Evolutionary conservation across 2,113 vertebrate genomes (phyloP).

Genomic region (Eolophus roseicapilla): DNA sequence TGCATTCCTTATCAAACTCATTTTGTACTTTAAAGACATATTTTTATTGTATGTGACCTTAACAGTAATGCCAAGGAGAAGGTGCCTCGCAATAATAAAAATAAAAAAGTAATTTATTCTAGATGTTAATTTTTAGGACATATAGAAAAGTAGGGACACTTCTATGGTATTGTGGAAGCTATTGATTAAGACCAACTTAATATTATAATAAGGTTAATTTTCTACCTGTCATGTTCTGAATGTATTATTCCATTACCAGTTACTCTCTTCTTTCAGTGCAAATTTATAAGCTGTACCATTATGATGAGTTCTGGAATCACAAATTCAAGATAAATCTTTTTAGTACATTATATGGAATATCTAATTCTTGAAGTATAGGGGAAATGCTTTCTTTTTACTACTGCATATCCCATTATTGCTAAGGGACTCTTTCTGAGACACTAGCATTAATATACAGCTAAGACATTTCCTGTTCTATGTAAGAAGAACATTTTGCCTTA

Average conservation of each 20-base stretch:
- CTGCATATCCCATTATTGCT: slow-evolving; percentile 18
- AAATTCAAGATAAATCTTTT: slow-evolving; percentile 54
- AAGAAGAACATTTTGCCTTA: background rate
- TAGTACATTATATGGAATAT: background rate
- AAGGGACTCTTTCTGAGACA: slow-evolving; percentile 10
- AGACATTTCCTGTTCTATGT: background rate
- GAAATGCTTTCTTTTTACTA: slow-evolving; percentile 11
- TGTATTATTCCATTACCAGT: slow-evolving; percentile 13
- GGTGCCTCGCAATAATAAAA: background rate
- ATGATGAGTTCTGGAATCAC: slow-evolving; percentile 17
- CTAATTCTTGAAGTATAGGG: background rate
- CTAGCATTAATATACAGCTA: background rate
- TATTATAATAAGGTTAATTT: slow-evolving; percentile 44
- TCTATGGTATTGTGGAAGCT: slow-evolving; percentile 15
- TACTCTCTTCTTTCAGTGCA: slow-evolving; percentile 8
- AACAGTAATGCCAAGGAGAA: slow-evolving; percentile 39
- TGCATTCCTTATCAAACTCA: slow-evolving; percentile 53
- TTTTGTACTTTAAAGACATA: slow-evolving; percentile 34
- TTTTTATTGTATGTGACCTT: slow-evolving; percentile 29
- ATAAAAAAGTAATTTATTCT: slow-evolving; percentile 26
- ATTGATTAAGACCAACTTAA: slow-evolving; percentile 28
- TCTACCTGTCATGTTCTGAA: slow-evolving; percentile 16
- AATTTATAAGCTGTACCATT: slow-evolving; percentile 32
- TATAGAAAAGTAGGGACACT: background rate
- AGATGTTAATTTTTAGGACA: slow-evolving; percentile 12